Conservation (phyloP, 1,140 invertebrate genomes). For the Drosophila malerkotliana region DNA sequence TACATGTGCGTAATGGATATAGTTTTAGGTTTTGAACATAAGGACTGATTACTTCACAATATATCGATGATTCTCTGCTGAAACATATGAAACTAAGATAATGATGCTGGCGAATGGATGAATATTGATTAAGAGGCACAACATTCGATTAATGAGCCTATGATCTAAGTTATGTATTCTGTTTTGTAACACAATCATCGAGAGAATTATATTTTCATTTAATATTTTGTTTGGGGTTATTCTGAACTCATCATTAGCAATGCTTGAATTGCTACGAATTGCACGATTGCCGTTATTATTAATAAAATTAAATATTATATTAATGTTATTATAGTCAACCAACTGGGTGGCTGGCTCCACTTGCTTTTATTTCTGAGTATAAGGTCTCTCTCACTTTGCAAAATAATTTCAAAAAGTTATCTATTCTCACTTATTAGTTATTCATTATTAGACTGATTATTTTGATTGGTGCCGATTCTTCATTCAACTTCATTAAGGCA, state of each 20-base stretch:
- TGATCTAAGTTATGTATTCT: conserved; percentile 35
- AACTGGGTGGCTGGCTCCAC: conserved; percentile 4
- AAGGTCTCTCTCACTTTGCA: conserved; percentile 43
- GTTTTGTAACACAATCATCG: conserved; percentile 39
- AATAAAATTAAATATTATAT: conserved; percentile 34
- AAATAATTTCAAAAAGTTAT: conserved; percentile 61
- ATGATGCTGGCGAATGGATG: conserved; percentile 39
- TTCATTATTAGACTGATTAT: conserved; percentile 28
- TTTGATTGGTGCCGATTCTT: conserved; percentile 46
- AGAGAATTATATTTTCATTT: conserved; percentile 27
- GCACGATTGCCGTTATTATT: conserved; percentile 72
- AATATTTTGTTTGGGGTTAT: conserved; percentile 18
- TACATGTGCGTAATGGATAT: conserved; percentile 29
- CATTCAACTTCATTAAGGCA: conserved; percentile 52
- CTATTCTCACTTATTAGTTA: conserved; percentile 16
- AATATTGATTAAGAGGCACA: conserved; percentile 54
- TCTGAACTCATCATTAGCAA: conserved; percentile 49
- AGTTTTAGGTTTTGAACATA: conserved; percentile 40
- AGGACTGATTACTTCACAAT: conserved; percentile 37
- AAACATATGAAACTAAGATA: conserved; percentile 28
- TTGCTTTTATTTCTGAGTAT: conserved; percentile 61
- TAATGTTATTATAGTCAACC: conserved; percentile 38
- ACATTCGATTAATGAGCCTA: conserved; percentile 44
- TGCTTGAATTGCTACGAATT: conserved; percentile 67
- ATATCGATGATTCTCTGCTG: conserved; percentile 31